A percentile compares a stretch with the other conserved stretches of the same genome.
Evolutionary conservation across 2,888 invertebrate genomes (phyloP).

Genomic region (Neocrepidodera transversa): DNA sequence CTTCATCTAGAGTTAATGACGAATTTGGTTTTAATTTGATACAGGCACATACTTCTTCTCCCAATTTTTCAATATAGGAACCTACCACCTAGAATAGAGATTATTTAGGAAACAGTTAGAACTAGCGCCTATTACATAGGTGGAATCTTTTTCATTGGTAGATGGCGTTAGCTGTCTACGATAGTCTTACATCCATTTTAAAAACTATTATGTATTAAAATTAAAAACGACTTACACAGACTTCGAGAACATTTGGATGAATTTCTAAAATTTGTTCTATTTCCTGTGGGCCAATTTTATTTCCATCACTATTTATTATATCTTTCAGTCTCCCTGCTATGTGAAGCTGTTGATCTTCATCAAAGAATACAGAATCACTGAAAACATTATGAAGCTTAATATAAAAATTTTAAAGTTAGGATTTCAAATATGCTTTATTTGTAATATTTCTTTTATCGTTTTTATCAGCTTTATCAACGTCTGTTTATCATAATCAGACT

Average conservation of each 20-base stretch:
- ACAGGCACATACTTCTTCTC: conserved; percentile 79
- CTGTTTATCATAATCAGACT: too few species aligned
- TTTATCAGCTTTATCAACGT: too few species aligned
- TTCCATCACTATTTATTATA: conserved; percentile 81
- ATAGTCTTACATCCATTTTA: too few species aligned
- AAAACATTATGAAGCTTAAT: too few species aligned
- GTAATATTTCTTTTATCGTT: too few species aligned
- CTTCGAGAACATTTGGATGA: conserved; percentile 77
- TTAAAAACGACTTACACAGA: conserved; percentile 72
- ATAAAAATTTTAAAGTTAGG: too few species aligned
- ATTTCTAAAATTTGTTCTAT: conserved; percentile 78
- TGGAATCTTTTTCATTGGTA: too few species aligned
- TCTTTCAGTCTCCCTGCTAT: conserved; percentile 80
- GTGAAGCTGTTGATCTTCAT: conserved; percentile 72
- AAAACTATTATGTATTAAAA: too few species aligned
- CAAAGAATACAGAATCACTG: conserved; percentile 75
- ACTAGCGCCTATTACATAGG: too few species aligned
- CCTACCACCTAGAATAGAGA: conserved; percentile 70
- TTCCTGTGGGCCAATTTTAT: conserved; percentile 85
- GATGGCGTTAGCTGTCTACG: too few species aligned
- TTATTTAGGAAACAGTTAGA: too few species aligned
- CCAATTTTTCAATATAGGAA: conserved; percentile 75
- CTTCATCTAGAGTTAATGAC: conserved; percentile 64
- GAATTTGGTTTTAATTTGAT: conserved; percentile 66
- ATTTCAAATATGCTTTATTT: too few species aligned